phyloP scores from a whole-genome alignment of 2,113 vertebrate genomes.

The Phylloscopus whistleri region DNA sequence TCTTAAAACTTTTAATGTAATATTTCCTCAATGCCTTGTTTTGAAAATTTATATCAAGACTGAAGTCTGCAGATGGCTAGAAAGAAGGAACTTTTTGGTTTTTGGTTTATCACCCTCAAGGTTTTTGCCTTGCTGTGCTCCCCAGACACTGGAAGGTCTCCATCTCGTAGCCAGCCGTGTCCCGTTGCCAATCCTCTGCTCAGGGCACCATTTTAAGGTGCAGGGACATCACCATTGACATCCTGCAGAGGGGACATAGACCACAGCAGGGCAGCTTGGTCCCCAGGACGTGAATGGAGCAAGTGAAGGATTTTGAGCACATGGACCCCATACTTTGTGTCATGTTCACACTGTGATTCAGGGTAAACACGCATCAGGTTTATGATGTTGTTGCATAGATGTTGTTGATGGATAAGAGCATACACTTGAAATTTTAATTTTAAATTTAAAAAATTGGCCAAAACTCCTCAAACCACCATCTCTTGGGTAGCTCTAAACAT shows the following conservation, averaged over 20 bases:
- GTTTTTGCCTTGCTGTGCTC: not conserved
- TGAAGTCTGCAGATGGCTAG: not conserved
- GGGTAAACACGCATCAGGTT: not conserved
- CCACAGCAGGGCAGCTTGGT: not conserved
- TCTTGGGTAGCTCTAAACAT: not conserved
- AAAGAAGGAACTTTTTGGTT: not conserved
- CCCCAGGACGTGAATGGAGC: not conserved
- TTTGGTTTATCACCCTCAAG: not conserved
- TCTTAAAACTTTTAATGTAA: not conserved
- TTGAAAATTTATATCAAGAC: not conserved
- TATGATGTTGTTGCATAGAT: not conserved
- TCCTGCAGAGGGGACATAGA: not conserved
- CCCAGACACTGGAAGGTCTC: not conserved
- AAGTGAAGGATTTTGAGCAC: not conserved
- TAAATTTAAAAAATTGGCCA: not conserved
- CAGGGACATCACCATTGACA: not conserved
- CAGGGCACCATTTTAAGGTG: not conserved
- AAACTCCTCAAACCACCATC: rapidly evolving
- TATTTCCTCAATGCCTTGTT: not conserved
- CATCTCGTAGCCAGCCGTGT: not conserved
- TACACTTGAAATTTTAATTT: not conserved
- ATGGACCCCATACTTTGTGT: not conserved
- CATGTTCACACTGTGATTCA: not conserved
- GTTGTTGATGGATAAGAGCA: not conserved
- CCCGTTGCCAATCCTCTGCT: not conserved